Base-by-base conservation (phyloP, 2,797 vertebrate species). In the Ctenopoma kingsleyae region DNA sequence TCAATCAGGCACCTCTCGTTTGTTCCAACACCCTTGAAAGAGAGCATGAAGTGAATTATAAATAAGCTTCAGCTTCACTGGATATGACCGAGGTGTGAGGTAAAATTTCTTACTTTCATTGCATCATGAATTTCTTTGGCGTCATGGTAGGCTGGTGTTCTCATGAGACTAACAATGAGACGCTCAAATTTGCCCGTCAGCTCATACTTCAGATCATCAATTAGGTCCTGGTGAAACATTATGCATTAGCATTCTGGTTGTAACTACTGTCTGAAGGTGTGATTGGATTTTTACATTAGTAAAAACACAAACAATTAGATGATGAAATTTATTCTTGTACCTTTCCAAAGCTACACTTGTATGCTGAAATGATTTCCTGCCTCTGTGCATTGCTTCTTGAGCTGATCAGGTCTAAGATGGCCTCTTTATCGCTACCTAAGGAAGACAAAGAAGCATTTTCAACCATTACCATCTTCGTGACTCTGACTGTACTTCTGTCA, bases 111-210 rank as follows among this genome's bases (percentile, higher is more conserved):
- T 89, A 99, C 98, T 80, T 95, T 92, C 3, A 99, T 43, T 16
- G 98, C 97, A 49, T 99, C 98, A 63, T 97, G 96, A 80, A 99
- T 94, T 89, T 99, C 98, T 85, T 99, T 99, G 92, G 98, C 98
- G 15, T 99, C 97, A 0, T 95, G 94, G 20, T 98, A 96, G 30
- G 96, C 92, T 0, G 95, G 94, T 3, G 95, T 93, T 66, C 95
- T 94, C 98, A 99, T 99, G 80, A 99, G 90, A 71, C 96, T 96
- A 67, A 98, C 96, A 0, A 99, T 96, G 83, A 99, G 94, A 7
- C 96, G 94, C 78, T 99, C 98, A 74, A 99, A 99, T 87, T 99
- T 98, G 16, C 98, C 98, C 0, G 96, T 99, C 86, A 99, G 93
- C 89, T 99, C 98, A 0, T 98, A 98, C 82, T 99, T 99, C 68